A percentile compares a stretch with the other conserved stretches of the same genome.
Conservation (phyloP, 2,888 invertebrate species). For the Seladonia tumulorum region DNA sequence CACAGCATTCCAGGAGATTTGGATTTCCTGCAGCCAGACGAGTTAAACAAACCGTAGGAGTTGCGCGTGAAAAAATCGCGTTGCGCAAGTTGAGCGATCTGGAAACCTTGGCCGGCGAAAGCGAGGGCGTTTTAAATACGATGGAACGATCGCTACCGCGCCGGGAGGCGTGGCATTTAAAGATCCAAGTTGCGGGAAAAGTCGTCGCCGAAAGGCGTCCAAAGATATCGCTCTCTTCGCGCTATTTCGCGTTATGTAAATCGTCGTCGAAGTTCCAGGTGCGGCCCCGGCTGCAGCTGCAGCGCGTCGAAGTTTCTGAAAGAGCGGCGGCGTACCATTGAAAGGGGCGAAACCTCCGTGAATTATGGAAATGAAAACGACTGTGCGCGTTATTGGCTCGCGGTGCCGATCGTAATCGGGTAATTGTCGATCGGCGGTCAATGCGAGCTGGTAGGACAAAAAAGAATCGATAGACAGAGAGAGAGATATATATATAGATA, state of each 20-base stretch:
- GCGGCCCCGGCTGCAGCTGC: constrained; percentile 61
- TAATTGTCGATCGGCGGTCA: constrained; percentile 69
- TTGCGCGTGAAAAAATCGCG: neutral
- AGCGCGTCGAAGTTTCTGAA: constrained; percentile 52
- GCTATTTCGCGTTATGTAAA: constrained; percentile 59
- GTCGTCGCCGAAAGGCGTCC: constrained; percentile 22
- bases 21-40: neutral
- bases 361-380: constrained; percentile 73
- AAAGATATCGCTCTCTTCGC: constrained; percentile 25
- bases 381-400: constrained; percentile 63
- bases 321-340: constrained; percentile 52
- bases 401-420: constrained; percentile 69
- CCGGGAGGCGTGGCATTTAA: neutral
- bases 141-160: neutral
- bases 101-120: neutral
- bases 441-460: constrained; percentile 22
- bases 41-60: neutral
- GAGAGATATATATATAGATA: no score
- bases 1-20: neutral
- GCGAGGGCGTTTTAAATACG: neutral
- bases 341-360: constrained; percentile 65
- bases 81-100: neutral
- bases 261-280: constrained; percentile 61
- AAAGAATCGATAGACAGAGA: neutral
- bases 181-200: constrained; percentile 5